These are phyloP conservation scores for Porites lobata DNA, from an alignment of 92 coral and sea anemone genomes.

Conservation along the genomic window DNA sequence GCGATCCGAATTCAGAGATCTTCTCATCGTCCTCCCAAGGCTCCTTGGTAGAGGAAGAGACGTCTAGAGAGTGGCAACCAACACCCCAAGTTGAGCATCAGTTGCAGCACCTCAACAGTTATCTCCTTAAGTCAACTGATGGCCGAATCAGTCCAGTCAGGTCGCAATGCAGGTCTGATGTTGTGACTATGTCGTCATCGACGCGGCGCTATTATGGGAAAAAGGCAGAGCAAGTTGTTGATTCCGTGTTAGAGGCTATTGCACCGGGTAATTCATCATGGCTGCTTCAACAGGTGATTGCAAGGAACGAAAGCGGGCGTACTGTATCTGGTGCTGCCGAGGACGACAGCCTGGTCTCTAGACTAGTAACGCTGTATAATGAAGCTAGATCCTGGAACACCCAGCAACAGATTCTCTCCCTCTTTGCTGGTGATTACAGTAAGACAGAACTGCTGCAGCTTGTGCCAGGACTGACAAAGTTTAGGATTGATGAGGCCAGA, in stretches of 20 bases:
- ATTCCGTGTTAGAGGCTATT: conserved; percentile 52
- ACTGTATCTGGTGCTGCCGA: conserved; percentile 12
- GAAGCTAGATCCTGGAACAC: conserved; percentile 50
- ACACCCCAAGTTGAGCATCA: conserved; percentile 38
- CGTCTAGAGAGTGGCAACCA: conserved; percentile 48
- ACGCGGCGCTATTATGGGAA: conserved; percentile 44
- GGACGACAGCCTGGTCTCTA: conserved; percentile 36
- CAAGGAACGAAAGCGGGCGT: conserved; percentile 14
- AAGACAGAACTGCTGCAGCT: conserved; percentile 49
- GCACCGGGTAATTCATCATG: conserved; percentile 65
- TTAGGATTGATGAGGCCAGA: conserved; percentile 41
- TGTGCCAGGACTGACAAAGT: conserved; percentile 61
- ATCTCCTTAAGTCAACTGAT: conserved; percentile 31
- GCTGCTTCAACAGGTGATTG: conserved; percentile 46
- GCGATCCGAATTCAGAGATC: conserved; percentile 42
- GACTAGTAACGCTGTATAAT: conserved; percentile 46
- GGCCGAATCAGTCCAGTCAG: conserved; percentile 43
- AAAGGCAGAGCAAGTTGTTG: conserved; percentile 56
- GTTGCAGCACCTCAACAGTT: conserved; percentile 42
- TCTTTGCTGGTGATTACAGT: conserved; percentile 34
- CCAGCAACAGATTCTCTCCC: conserved; percentile 47
- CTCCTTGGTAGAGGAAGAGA: conserved; percentile 39
- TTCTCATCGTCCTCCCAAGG: conserved; percentile 36
- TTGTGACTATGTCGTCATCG: conserved; percentile 33
- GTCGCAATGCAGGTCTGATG: conserved; percentile 45